A percentile compares a stretch with the other conserved stretches of the same genome.
Conservation (phyloP, 2,113 vertebrate genomes). For the Amblyopsis rosae region DNA sequence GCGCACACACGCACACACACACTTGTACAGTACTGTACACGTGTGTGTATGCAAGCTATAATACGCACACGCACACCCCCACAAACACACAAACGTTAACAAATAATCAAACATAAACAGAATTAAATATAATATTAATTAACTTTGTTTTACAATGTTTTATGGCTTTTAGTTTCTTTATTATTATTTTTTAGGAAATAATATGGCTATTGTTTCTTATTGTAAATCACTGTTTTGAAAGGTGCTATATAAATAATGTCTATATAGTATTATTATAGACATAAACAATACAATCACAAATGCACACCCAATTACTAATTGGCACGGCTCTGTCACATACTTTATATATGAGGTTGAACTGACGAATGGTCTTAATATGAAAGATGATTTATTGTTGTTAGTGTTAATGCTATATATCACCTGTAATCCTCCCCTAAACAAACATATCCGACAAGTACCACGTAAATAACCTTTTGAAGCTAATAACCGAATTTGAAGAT, state of each 20-base stretch:
- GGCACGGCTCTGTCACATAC: conserved; percentile 34
- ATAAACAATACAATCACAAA: neutral
- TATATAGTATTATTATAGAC: no score
- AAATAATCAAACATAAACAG: neutral
- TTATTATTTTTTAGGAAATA: no score
- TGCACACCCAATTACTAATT: no score
- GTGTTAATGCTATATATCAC: conserved; percentile 43
- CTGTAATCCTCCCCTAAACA: conserved; percentile 55
- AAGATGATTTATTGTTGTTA: conserved; percentile 64
- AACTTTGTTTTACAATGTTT: no score
- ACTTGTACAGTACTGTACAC: no score
- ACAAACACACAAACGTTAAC: neutral
- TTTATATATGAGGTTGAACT: conserved; percentile 18
- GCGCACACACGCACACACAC: conserved; percentile 9
- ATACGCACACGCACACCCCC: neutral
- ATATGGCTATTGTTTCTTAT: no score
- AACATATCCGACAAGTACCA: conserved; percentile 19
- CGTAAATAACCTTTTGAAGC: neutral
- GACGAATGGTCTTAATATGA: conserved; percentile 59
- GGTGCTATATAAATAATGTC: no score
- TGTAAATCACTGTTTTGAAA: no score
- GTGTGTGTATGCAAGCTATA: no score
- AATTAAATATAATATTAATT: no score
- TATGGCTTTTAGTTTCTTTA: no score
- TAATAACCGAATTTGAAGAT: no score